phyloP scores from a whole-genome alignment of 1,140 invertebrate species.

The Dreissena rostriformis region DNA sequence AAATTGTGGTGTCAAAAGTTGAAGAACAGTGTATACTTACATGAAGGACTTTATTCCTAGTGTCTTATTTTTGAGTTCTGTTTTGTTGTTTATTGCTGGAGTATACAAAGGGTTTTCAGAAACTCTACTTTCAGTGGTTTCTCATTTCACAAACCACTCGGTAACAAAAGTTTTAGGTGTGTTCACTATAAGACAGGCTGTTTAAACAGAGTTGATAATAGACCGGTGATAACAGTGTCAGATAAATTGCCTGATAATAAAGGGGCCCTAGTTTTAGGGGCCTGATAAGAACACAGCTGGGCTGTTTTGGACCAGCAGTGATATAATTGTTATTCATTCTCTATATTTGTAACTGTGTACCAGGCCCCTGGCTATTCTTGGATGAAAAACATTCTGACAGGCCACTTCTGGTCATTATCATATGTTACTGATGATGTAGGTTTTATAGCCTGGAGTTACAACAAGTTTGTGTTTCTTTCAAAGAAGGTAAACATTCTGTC shows the following conservation, averaged over 20 bases:
- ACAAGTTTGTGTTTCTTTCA: not conserved
- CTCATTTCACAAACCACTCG: too few relatives aligned
- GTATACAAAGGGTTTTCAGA: too few relatives aligned
- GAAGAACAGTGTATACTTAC: too few relatives aligned
- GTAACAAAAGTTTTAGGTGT: not conserved
- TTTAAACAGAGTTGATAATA: not conserved
- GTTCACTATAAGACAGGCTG: not conserved
- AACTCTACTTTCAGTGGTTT: too few relatives aligned
- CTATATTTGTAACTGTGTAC: not conserved
- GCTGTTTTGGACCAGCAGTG: too few relatives aligned
- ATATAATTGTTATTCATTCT: not conserved
- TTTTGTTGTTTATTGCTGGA: too few relatives aligned
- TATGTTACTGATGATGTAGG: not conserved
- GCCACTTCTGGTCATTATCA: not conserved
- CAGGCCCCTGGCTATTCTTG: not conserved
- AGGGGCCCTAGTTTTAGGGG: too few relatives aligned
- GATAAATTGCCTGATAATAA: not conserved
- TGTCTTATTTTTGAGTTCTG: too few relatives aligned
- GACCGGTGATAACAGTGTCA: not conserved
- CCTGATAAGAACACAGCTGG: too few relatives aligned
- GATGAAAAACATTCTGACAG: not conserved
- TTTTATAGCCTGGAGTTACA: conserved; percentile 2
- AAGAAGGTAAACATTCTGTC: too few relatives aligned
- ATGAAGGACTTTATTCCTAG: too few relatives aligned
- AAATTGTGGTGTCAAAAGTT: too few relatives aligned